Base-by-base conservation (phyloP, 2,888 invertebrate species). In the Pheosia gnoma region DNA sequence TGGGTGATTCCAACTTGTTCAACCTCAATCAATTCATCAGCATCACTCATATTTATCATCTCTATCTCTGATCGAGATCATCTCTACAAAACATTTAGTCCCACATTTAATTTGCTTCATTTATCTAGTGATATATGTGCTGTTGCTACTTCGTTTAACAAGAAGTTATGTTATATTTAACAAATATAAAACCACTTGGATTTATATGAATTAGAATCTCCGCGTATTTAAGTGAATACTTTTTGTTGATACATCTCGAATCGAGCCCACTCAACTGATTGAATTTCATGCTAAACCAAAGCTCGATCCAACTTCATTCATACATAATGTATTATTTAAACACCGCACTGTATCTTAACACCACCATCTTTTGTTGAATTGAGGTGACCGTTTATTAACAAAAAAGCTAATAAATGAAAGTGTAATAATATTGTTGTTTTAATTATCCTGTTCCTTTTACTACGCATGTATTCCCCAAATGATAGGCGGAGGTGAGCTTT, bases 341-440 rank as follows among this genome's bases (percentile, higher is more conserved):
- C 53, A 37, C 10, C 37, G 53, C 3, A 55, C 8, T 39, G 13
- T 6, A 37, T 38, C n/a, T 88, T 86, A 84, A 74, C 85, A 89
- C 81, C 81, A 81, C 81, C 71, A 70, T 81, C 82, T 87, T 87
- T 73, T 81, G 80, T 87, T 84, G 81, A 82, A 82, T 88, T 87
- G 78, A 83, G 83, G 81, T 89, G 87, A 88, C 82, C 80, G 80
- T 90, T 90, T 90, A 91, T 86, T 91, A 92, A 90, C 88, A 88
- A 90, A 87, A 25, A 90, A 85, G 86, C 88, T 89, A 91, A 89
- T 91, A 89, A 91, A 91, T 84, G 67, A 79, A 84, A 83, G 77
- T 79, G 79, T 84, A 81, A 82, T 80, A 82, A 62, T 61, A 62
- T 59, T 64, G 55, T 72, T 69, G 68, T 78, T 75, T 78, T 66